These are phyloP conservation scores for Trinectes maculatus DNA, from an alignment of 2,113 vertebrate genomes.

Conservation along the genomic window DNA sequence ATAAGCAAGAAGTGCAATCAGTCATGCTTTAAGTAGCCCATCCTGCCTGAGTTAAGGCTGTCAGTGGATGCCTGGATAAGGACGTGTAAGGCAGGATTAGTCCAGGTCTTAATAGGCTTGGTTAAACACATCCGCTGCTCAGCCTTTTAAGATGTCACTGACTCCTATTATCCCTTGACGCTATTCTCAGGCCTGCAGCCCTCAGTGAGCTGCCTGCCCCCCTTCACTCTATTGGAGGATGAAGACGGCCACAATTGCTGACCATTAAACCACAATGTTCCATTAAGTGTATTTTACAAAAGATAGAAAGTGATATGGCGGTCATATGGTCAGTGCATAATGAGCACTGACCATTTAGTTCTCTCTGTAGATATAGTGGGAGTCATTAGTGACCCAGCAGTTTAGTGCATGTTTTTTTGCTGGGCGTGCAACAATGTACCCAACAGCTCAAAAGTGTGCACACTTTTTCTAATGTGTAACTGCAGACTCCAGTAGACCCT, in stretches of 20 bases:
- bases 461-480: conserved; percentile 10
- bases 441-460: conserved; percentile 6
- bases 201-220: conserved; percentile 14
- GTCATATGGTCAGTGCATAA: background rate
- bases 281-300: conserved; percentile 6
- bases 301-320: conserved; percentile 11
- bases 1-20: conserved; percentile 36
- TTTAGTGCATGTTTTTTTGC: conserved; percentile 21
- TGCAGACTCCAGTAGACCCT: background rate
- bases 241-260: background rate
- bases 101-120: conserved; percentile 77
- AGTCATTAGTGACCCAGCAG: conserved; percentile 8
- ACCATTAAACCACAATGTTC: conserved; percentile 8
- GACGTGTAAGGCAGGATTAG: conserved; percentile 76
- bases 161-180: conserved; percentile 72
- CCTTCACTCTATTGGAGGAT: conserved; percentile 36
- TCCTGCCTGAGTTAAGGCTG: conserved; percentile 67
- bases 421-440: background rate
- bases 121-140: conserved; percentile 75
- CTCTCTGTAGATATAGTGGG: conserved; percentile 8
- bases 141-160: conserved; percentile 74
- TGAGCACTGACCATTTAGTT: background rate
- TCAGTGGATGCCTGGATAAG: conserved; percentile 69
- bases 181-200: conserved; percentile 47
- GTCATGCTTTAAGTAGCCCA: conserved; percentile 55